These are phyloP conservation scores for Zygothrica quintamaculata DNA, from an alignment of 2,888 invertebrate species.

Conservation along the genomic window DNA sequence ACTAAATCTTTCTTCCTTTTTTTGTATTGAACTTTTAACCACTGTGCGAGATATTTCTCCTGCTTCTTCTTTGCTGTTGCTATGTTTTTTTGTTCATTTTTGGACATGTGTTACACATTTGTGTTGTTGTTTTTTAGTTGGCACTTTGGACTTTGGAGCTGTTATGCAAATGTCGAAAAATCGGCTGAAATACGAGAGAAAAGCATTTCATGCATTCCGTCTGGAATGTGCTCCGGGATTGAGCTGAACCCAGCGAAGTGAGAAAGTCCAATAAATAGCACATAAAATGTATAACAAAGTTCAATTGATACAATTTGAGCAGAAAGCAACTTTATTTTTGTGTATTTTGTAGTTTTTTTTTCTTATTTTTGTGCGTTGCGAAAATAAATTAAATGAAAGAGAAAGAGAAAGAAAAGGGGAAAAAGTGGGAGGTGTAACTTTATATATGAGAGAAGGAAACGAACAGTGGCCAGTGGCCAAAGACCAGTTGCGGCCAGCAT, in stretches of 20 bases:
- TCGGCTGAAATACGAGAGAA: slow-evolving; percentile 53
- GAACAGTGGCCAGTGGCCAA: slow-evolving; percentile 5
- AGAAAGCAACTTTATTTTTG: slow-evolving; percentile 28
- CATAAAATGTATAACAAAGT: slow-evolving; percentile 61
- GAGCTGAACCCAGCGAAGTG: slow-evolving; percentile 20
- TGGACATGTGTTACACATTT: slow-evolving; percentile 37
- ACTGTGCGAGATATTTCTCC: slow-evolving; percentile 19
- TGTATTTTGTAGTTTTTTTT: too few relatives aligned
- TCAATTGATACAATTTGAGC: slow-evolving; percentile 74
- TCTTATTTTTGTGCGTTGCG: not conserved
- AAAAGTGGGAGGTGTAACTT: not conserved
- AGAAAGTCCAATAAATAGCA: slow-evolving; percentile 45
- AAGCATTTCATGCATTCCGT: slow-evolving; percentile 32
- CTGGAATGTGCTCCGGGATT: slow-evolving; percentile 6
- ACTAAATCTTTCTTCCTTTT: too few relatives aligned
- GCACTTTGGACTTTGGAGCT: slow-evolving; percentile 63
- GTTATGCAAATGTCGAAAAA: slow-evolving; percentile 67
- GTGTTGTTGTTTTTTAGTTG: slow-evolving; percentile 19
- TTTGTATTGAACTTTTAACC: not conserved
- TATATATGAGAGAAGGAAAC: slow-evolving; percentile 17
- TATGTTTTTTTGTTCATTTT: slow-evolving; percentile 15
- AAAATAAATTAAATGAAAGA: not conserved
- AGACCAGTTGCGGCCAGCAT: slow-evolving; percentile 41
- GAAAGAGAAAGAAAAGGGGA: not conserved
- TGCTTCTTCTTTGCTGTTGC: too few relatives aligned